Evolutionary conservation across 2,888 invertebrate species (phyloP), one percentile per base, ranked within the genome.

Genomic region (Pseudoips prasinana): DNA sequence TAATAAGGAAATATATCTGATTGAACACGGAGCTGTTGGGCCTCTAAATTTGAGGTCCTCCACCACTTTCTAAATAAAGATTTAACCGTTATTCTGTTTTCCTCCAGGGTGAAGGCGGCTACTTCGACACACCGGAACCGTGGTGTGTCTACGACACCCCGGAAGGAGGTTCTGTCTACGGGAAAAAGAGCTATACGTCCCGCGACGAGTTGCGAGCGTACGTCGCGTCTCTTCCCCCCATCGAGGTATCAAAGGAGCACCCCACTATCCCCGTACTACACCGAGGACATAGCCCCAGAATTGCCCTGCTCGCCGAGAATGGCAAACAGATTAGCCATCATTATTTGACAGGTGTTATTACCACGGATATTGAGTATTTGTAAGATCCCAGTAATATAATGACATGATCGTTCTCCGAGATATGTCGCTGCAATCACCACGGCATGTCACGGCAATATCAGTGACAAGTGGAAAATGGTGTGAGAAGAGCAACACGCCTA

Each of bases 31-130:
- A n/a, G n/a, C n/a, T n/a, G n/a, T n/a, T n/a, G n/a, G n/a, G n/a
- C n/a, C n/a, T n/a, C n/a, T n/a, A n/a, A n/a, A n/a, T n/a, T n/a
- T n/a, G n/a, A n/a, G n/a, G n/a, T n/a, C n/a, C n/a, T n/a, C n/a
- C n/a, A n/a, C n/a, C n/a, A n/a, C n/a, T n/a, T n/a, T n/a, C n/a
- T n/a, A n/a, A n/a, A n/a, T n/a, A n/a, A n/a, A n/a, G n/a, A n/a
- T n/a, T n/a, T n/a, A n/a, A n/a, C 14, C 5, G 14, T 14, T 14
- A 14, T 14, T 14, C 14, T 14, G 3, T 14, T 22, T 17, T 20
- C 0, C 65, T 20, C 0, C 65, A 86, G 83, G 84, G 87, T n/a
- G 75, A 75, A 22, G 81, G 86, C 35, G 88, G 88, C 0, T 88
- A 85, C 71, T 85, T 88, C 67, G 76, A 77, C 31, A 86, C 83